Evolutionary conservation across 2,113 vertebrate genomes (phyloP).

Genomic region (Scopus umbretta): DNA sequence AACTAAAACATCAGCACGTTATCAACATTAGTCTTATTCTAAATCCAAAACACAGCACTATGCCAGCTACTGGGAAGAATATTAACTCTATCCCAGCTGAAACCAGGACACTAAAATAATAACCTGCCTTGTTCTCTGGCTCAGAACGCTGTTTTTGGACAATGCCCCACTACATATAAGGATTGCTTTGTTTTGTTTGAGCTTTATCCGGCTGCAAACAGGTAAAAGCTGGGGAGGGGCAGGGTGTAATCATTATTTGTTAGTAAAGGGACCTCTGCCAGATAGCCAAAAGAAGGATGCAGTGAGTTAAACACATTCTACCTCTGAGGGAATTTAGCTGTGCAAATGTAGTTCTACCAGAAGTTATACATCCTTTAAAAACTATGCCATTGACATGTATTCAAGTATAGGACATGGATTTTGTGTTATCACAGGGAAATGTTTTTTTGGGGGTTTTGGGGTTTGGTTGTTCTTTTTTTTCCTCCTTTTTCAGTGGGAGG

Average conservation of each 20-base stretch:
- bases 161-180: background rate
- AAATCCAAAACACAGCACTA: too few species aligned
- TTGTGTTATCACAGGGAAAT: background rate
- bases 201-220: background rate
- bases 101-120: background rate
- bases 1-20: too few species aligned
- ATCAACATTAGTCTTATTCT: too few species aligned
- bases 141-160: background rate
- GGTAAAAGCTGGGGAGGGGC: background rate
- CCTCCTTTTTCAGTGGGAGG: too few species aligned
- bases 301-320: background rate
- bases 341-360: background rate
- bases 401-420: background rate
- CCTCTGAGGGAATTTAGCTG: background rate
- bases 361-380: background rate
- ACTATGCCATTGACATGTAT: background rate
- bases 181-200: background rate
- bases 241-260: background rate
- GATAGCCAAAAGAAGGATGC: background rate
- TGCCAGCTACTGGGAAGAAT: too few species aligned
- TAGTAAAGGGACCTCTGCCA: background rate
- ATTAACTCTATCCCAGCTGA: too few species aligned
- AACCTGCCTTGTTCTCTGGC: background rate
- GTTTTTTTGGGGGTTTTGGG: accelerated
- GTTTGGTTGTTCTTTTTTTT: too few species aligned